A percentile compares a stretch with the other conserved stretches of the same genome.
Evolutionary conservation across 2,888 invertebrate species (phyloP).

Genomic region (Perizoma affinitatum): DNA sequence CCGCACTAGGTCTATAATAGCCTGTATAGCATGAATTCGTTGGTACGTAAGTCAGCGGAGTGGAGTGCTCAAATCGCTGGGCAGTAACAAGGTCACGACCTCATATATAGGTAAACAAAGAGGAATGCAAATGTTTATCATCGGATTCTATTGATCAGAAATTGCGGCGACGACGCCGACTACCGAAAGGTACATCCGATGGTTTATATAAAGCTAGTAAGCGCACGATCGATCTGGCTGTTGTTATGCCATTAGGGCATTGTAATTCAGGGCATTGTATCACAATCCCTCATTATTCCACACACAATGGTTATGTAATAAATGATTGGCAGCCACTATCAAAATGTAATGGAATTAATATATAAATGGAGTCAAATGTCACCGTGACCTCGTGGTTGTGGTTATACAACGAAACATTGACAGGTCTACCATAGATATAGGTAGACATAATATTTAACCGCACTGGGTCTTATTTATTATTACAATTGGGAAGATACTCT

Average conservation of each 20-base stretch:
- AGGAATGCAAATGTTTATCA: constrained; percentile 27
- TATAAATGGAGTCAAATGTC: not conserved
- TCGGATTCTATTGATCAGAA: constrained; percentile 24
- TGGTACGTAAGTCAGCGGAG: too few species aligned
- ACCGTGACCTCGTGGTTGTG: too few species aligned
- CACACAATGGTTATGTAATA: constrained; percentile 26
- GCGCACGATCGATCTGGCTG: constrained; percentile 25
- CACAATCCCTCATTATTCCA: constrained; percentile 26
- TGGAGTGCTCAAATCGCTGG: too few species aligned
- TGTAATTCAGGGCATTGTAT: constrained; percentile 32
- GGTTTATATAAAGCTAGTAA: constrained; percentile 29
- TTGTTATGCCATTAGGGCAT: constrained; percentile 28
- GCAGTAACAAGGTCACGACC: too few species aligned
- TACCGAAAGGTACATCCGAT: not conserved
- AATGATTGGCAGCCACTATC: constrained; percentile 22
- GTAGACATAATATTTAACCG: too few species aligned
- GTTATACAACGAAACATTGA: too few species aligned
- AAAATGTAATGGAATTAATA: constrained; percentile 14
- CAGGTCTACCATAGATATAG: too few species aligned
- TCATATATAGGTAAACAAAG: constrained; percentile 16
- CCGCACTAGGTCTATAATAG: too few species aligned
- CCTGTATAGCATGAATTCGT: too few species aligned
- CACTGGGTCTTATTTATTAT: too few species aligned
- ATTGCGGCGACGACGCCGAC: constrained; percentile 18
- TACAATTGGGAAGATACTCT: too few species aligned